phyloP scores from a whole-genome alignment of 1,140 invertebrate species.

The Panagrolaimus sp. region DNA sequence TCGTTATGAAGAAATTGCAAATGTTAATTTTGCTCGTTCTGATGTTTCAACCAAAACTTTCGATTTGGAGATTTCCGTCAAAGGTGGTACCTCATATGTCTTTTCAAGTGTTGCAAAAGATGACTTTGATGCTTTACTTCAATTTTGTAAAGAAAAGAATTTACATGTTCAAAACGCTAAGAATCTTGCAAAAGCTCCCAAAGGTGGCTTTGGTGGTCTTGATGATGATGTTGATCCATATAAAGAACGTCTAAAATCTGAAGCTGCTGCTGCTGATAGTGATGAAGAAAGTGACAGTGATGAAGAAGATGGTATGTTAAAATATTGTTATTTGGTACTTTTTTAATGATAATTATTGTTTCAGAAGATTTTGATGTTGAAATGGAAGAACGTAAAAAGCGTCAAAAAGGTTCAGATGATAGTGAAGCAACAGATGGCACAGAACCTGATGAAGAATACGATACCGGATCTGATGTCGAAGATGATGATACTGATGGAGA shows the following conservation, averaged over 20 bases:
- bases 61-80: constrained; percentile 94
- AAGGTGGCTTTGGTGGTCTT: background rate
- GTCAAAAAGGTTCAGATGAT: constrained; percentile 58
- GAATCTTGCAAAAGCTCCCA: constrained; percentile 66
- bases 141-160: constrained; percentile 20
- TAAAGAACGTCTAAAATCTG: constrained; percentile 89
- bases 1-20: constrained; percentile 88
- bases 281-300: constrained; percentile 45
- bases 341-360: constrained; percentile 18
- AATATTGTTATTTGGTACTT: constrained; percentile 19
- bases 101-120: constrained; percentile 95
- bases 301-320: constrained; percentile 18
- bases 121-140: background rate
- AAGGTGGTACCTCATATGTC: constrained; percentile 79
- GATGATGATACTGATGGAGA: constrained; percentile 16
- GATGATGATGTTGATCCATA: constrained; percentile 64
- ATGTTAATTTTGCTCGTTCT: constrained; percentile 91
- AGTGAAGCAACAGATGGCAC: constrained; percentile 51
- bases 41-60: constrained; percentile 89
- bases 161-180: constrained; percentile 70
- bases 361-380: constrained; percentile 52
- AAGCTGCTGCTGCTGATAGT: constrained; percentile 60
- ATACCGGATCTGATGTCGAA: constrained; percentile 26
- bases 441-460: constrained; percentile 59
- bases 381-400: constrained; percentile 63